Percentiles rank a stretch among this genome's conserved stretches.
Conservation (phyloP, 1,140 invertebrate species). For the Tribolium madens region DNA sequence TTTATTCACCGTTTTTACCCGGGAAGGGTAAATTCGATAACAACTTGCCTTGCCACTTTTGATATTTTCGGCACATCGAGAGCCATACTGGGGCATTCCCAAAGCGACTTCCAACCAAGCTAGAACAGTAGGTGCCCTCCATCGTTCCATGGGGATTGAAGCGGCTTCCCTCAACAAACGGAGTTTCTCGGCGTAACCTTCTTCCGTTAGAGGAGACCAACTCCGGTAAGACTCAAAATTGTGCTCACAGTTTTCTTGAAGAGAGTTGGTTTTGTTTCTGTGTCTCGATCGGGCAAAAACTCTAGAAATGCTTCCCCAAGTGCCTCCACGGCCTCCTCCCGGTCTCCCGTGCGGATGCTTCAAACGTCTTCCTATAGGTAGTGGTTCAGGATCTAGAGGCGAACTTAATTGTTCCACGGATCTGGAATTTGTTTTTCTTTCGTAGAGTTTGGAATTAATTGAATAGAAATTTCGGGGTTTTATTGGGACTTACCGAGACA, state of each 20-base stretch:
- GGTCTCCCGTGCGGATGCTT: constrained; percentile 63
- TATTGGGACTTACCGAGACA: constrained; percentile 71
- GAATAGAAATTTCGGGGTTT: constrained; percentile 35
- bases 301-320: constrained; percentile 85
- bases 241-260: constrained; percentile 63
- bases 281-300: constrained; percentile 89
- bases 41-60: constrained; percentile 89
- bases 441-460: constrained; percentile 49
- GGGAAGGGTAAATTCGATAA: constrained; percentile 34
- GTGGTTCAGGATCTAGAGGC: constrained; percentile 69
- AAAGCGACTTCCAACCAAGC: constrained; percentile 94
- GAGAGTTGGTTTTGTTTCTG: constrained; percentile 75
- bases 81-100: constrained; percentile 93
- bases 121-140: constrained; percentile 91
- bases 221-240: constrained; percentile 65
- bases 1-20: constrained; percentile 53
- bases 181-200: constrained; percentile 86
- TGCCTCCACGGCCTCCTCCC: constrained; percentile 70
- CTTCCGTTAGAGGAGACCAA: constrained; percentile 86
- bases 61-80: constrained; percentile 90
- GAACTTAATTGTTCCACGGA: constrained; percentile 76
- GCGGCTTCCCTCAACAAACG: constrained; percentile 86
- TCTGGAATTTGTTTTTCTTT: constrained; percentile 64
- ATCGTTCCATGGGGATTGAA: constrained; percentile 88
- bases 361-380: constrained; percentile 64